These are phyloP conservation scores for Meandrina meandrites DNA, from an alignment of 92 coral and sea anemone species.

Conservation along the genomic window DNA sequence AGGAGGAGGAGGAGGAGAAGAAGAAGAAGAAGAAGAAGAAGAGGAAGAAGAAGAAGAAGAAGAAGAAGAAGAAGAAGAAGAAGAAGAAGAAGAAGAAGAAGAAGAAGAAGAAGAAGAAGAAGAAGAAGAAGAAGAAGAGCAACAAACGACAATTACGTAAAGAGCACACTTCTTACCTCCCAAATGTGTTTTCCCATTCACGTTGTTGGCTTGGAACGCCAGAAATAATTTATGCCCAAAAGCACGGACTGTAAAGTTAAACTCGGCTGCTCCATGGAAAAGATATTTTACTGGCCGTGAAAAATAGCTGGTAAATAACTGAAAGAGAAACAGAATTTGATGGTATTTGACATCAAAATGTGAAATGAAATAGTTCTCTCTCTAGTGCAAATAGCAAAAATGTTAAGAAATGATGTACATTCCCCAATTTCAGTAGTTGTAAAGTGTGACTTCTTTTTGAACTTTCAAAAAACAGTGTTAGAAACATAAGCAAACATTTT, in stretches of 20 bases:
- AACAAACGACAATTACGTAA: background rate
- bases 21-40: no score
- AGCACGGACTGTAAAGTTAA: conserved; percentile 1
- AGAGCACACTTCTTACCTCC: conserved; percentile 3
- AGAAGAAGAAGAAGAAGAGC: background rate
- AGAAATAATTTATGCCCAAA: background rate
- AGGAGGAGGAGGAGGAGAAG: no score
- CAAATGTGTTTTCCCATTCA: conserved; percentile 4
- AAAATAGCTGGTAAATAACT: conserved; percentile 18
- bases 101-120: background rate
- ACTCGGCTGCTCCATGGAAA: conserved; percentile 24
- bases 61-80: background rate
- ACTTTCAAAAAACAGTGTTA: background rate
- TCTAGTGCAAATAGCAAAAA: background rate
- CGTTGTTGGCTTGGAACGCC: background rate
- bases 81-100: no score
- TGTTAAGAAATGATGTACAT: background rate
- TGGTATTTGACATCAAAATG: background rate
- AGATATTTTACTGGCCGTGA: conserved; percentile 8
- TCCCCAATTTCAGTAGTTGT: background rate
- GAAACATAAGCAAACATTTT: background rate
- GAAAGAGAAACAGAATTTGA: background rate
- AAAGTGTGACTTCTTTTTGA: background rate
- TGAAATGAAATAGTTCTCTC: background rate
- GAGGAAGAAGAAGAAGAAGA: background rate